phyloP scores from a whole-genome alignment of 2,113 vertebrate genomes.

The Agelaius tricolor region DNA sequence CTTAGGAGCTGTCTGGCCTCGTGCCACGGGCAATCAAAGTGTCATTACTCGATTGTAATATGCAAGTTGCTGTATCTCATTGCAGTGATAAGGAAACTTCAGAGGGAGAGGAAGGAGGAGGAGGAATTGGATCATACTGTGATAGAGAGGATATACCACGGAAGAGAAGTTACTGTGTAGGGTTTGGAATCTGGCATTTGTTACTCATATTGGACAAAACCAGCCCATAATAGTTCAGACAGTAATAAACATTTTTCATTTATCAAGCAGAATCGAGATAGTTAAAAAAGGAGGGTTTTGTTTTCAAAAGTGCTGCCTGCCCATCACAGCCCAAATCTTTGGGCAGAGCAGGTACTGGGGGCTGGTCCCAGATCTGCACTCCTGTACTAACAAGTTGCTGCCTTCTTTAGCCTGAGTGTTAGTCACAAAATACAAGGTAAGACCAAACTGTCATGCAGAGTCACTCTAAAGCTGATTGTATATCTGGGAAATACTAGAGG shows the following conservation, averaged over 20 bases:
- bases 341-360: background rate
- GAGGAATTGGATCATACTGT: background rate
- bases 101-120: background rate
- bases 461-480: background rate
- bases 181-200: background rate
- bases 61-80: background rate
- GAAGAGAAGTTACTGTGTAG: background rate
- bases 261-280: background rate
- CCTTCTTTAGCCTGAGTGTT: background rate
- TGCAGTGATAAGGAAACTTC: background rate
- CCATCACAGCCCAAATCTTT: background rate
- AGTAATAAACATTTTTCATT: background rate
- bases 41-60: background rate
- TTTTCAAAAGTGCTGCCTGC: background rate
- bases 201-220: background rate
- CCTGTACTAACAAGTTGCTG: background rate
- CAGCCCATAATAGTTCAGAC: background rate
- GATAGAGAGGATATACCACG: background rate
- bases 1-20: conserved; percentile 31
- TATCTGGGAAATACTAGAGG: background rate
- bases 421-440: background rate
- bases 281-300: background rate
- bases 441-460: background rate
- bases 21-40: background rate
- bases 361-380: background rate